Conservation (phyloP, 2,797 vertebrate genomes). For the Aeoliscus strigatus region DNA sequence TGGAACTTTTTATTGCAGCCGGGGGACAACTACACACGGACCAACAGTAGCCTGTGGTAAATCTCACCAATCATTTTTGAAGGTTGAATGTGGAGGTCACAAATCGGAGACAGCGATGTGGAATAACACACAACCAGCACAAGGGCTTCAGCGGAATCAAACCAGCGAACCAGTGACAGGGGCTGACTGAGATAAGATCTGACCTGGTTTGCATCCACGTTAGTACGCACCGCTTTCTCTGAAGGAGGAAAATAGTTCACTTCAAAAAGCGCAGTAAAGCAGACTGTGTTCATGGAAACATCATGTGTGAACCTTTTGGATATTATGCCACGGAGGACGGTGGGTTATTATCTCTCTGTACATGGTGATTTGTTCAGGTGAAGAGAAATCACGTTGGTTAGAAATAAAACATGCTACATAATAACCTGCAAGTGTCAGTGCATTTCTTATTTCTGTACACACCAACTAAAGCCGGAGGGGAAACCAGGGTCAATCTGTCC, state of each 20-base stretch:
- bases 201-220: slow-evolving; percentile 31
- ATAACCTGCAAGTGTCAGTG: slow-evolving; percentile 12
- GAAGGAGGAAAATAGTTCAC: slow-evolving; percentile 30
- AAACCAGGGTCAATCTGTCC: slow-evolving; percentile 39
- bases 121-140: slow-evolving; percentile 19
- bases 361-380: slow-evolving; percentile 17
- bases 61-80: slow-evolving; percentile 4
- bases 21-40: slow-evolving; percentile 9
- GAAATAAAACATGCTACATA: slow-evolving; percentile 20
- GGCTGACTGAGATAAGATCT: slow-evolving; percentile 41
- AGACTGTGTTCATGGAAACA: slow-evolving; percentile 20
- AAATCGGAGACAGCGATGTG: slow-evolving; percentile 21
- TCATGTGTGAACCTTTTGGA: no score
- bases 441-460: slow-evolving; percentile 17
- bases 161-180: slow-evolving; percentile 19
- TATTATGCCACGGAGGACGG: no score
- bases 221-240: slow-evolving; percentile 31
- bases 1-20: slow-evolving; percentile 2
- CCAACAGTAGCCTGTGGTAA: slow-evolving; percentile 11
- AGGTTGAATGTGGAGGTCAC: slow-evolving; percentile 27
- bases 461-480: no score
- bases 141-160: slow-evolving; percentile 19
- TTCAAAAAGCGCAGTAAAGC: slow-evolving; percentile 33
- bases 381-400: slow-evolving; percentile 31
- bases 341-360: slow-evolving; percentile 36